A percentile compares a stretch with the other conserved stretches of the same genome.
Conservation (phyloP, 1,140 invertebrate genomes). For the Galendromus occidentalis region DNA sequence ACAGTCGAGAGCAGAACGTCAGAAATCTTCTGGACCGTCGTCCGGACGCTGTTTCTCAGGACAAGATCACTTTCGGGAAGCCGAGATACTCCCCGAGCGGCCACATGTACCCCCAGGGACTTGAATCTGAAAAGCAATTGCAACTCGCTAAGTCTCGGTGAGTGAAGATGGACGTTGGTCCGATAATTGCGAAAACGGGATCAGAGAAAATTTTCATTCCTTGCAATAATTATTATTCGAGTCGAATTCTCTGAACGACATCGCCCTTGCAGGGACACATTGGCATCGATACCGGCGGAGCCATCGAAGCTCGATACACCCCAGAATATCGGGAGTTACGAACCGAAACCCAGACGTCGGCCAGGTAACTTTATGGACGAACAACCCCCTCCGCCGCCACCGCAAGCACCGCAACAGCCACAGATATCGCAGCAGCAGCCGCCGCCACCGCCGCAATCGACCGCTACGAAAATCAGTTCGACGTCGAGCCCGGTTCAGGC, state of each 20-base stretch:
- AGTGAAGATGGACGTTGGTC: too few species aligned
- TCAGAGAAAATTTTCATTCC: too few species aligned
- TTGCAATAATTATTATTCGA: too few species aligned
- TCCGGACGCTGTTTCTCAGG: too few species aligned
- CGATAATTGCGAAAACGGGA: too few species aligned
- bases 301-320: not conserved
- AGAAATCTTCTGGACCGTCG: too few species aligned
- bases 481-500: too few species aligned
- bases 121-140: not conserved
- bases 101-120: not conserved
- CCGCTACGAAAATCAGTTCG: not conserved
- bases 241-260: too few species aligned
- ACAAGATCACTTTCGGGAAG: not conserved
- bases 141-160: not conserved
- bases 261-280: not conserved
- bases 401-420: too few species aligned
- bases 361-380: slow-evolving; percentile 7
- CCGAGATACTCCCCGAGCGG: not conserved
- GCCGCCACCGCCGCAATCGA: not conserved
- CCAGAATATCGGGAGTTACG: not conserved
- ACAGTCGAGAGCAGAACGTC: too few species aligned
- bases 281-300: not conserved
- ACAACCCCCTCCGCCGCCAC: not conserved
- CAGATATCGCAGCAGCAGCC: not conserved
- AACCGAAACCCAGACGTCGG: not conserved